Evolutionary conservation across 2,888 invertebrate species (phyloP), one percentile per base, ranked within the genome.

Genomic region (Agrilus mali): DNA sequence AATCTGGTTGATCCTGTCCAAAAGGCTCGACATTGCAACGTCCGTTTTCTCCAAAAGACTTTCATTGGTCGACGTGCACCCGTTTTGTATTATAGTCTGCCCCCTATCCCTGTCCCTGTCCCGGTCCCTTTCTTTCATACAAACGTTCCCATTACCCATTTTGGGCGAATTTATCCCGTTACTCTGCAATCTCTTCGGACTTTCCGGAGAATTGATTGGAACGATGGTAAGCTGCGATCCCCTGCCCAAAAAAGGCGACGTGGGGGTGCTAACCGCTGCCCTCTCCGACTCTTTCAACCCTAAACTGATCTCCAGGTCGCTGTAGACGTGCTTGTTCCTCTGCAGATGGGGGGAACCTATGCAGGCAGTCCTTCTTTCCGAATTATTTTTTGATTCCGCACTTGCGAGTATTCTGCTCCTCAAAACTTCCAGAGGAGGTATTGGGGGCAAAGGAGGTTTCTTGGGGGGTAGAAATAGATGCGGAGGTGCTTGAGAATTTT

Each of bases 361-460:
- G 47, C 77, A 75, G 13, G 78, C 77, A 17, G 78, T 71, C 34
- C 76, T 68, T 43, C 68, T 67, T 46, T 73, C 70, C 2, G 68
- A 50, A 16, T 67, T 67, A 1, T 70, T 67, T 44, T 66, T 68
- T 16, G 58, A 52, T 43, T 57, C 59, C 22, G 53, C 54, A 12
- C 50, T 47, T 16, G 50, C 50, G 45, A 68, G 65, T 50, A 68
- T 74, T 58, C 76, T 75, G 56, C 75, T 66, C 55, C 78, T 66
- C 52, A 77, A 59, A 7, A 75, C 72, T 60, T 78, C 78, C 52
- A 77, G 67, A 46, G 77, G 77, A 7, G 80, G 78, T 36, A 80
- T 76, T 15, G 82, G 82, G 46, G 83, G 82, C 55, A 83, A 61
- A 22, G 82, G 82, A 33, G 82, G 82, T 63, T 82, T 84, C 58